Percentiles rank a stretch among this genome's conserved stretches.
phyloP scores from a whole-genome alignment of 2,888 invertebrate species.

The Acronicta aceris region DNA sequence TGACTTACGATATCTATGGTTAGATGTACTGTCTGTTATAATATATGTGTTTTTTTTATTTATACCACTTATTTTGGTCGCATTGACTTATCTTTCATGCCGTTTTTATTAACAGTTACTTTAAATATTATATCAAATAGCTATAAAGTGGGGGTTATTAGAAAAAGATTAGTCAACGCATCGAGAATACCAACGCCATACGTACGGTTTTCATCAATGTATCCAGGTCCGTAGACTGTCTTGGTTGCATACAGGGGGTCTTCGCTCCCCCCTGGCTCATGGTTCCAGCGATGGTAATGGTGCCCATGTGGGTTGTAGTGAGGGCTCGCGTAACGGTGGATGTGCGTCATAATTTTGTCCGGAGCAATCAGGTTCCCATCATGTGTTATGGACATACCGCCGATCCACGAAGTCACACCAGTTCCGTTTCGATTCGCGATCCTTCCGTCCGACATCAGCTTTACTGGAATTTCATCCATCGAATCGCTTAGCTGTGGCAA shows the following conservation, averaged over 20 bases:
- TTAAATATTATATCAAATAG: neutral
- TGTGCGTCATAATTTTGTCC: conserved; percentile 87
- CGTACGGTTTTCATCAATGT: conserved; percentile 89
- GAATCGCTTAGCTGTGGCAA: conserved; percentile 85
- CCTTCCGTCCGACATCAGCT: conserved; percentile 87
- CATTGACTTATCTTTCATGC: conserved; percentile 74
- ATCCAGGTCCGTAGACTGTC: conserved; percentile 88
- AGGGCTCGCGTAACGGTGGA: conserved; percentile 86
- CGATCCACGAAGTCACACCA: conserved; percentile 85
- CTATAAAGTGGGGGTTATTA: neutral
- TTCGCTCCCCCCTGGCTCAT: conserved; percentile 87
- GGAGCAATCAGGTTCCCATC: conserved; percentile 87
- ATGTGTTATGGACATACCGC: conserved; percentile 88
- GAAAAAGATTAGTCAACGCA: conserved; percentile 63
- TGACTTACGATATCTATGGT: conserved; percentile 89
- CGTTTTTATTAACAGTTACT: neutral
- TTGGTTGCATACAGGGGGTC: conserved; percentile 88
- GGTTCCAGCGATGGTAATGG: conserved; percentile 86
- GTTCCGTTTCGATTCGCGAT: conserved; percentile 82
- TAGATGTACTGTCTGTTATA: conserved; percentile 76
- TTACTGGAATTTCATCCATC: conserved; percentile 88
- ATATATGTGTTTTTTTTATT: conserved; percentile 56
- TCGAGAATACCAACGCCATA: conserved; percentile 70
- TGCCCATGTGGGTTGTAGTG: conserved; percentile 87
- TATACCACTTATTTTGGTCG: conserved; percentile 59